A percentile compares a stretch with the other conserved stretches of the same genome.
These are phyloP conservation scores for Pseudobourletiella spinata DNA, from an alignment of 1,140 invertebrate genomes.

Conservation along the genomic window DNA sequence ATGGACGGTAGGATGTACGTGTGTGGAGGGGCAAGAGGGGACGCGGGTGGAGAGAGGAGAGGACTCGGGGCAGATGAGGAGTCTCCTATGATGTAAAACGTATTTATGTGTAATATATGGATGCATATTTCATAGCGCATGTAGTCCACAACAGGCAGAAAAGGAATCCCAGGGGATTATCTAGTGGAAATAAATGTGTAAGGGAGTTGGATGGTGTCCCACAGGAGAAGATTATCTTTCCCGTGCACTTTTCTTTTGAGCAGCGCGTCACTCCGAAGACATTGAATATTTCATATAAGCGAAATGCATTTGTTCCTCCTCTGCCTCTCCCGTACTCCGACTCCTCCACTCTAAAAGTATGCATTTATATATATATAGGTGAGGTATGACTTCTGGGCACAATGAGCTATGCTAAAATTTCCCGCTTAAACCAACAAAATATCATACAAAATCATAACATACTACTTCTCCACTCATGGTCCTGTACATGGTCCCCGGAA, in stretches of 20 bases:
- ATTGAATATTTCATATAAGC: constrained; percentile 33
- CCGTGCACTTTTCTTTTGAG: constrained; percentile 29
- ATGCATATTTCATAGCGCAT: constrained; percentile 28
- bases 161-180: constrained; percentile 23
- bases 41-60: neutral
- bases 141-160: constrained; percentile 26
- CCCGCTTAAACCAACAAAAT: neutral
- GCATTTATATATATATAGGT: too few relatives aligned
- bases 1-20: too few relatives aligned
- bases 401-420: neutral
- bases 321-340: constrained; percentile 1
- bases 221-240: constrained; percentile 34
- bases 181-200: constrained; percentile 35
- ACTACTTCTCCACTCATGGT: too few relatives aligned
- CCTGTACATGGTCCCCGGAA: too few relatives aligned
- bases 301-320: constrained; percentile 26
- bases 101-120: constrained; percentile 28
- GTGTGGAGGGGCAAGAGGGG: too few relatives aligned
- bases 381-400: too few relatives aligned
- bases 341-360: constrained; percentile 6
- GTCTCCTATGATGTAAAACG: constrained; percentile 16
- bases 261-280: constrained; percentile 29
- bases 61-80: neutral
- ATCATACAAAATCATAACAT: neutral
- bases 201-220: constrained; percentile 32